phyloP scores from a whole-genome alignment of 2,113 vertebrate species.

The Mormyrus iriodes region DNA sequence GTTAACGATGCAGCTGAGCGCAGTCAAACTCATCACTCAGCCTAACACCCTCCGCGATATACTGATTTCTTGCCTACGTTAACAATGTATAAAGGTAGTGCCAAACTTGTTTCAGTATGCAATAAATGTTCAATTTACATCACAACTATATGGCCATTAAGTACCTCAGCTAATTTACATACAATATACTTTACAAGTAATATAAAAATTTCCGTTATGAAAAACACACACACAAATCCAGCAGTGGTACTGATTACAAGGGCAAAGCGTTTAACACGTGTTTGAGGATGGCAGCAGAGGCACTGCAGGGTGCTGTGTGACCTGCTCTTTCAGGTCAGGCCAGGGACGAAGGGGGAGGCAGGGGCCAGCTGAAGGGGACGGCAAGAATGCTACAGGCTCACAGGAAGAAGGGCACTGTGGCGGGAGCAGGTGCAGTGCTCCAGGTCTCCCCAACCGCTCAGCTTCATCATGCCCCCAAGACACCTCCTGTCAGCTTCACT shows the following conservation, averaged over 20 bases:
- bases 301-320: background rate
- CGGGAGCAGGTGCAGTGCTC: constrained; percentile 64
- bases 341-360: constrained; percentile 33
- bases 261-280: background rate
- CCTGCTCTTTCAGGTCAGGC: constrained; percentile 33
- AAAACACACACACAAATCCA: background rate
- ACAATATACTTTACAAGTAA: background rate
- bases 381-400: constrained; percentile 36
- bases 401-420: constrained; percentile 39
- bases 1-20: too few relatives aligned
- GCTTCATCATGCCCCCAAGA: constrained; percentile 41
- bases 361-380: constrained; percentile 25
- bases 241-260: too few relatives aligned
- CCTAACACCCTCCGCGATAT: too few relatives aligned
- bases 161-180: background rate
- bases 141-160: background rate
- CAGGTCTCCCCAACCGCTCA: constrained; percentile 38
- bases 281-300: background rate
- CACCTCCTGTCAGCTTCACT: constrained; percentile 55
- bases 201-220: background rate
- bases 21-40: too few relatives aligned
- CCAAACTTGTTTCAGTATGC: background rate
- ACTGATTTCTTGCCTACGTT: too few relatives aligned
- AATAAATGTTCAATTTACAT: background rate
- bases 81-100: background rate